Evolutionary conservation across 2,888 invertebrate genomes (phyloP).

Genomic region (Fragum fragum): DNA sequence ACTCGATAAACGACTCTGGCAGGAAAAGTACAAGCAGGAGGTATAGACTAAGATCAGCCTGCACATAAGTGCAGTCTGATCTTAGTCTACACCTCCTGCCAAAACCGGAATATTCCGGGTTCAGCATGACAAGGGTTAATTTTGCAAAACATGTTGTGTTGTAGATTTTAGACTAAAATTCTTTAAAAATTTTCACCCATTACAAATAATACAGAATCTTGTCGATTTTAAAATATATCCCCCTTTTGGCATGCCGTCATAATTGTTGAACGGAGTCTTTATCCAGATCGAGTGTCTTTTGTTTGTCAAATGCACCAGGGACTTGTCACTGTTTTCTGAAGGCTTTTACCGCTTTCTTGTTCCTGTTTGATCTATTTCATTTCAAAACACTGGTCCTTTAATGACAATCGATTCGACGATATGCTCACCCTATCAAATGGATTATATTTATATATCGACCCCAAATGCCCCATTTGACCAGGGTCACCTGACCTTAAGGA

Average conservation of each 20-base stretch:
- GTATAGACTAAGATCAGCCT: too few species aligned
- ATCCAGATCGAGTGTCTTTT: constrained; percentile 30
- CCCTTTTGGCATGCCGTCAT: not conserved
- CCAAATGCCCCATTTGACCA: constrained; percentile 45
- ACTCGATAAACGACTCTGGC: too few species aligned
- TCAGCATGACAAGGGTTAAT: too few species aligned
- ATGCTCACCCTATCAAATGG: constrained; percentile 24
- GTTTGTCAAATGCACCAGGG: constrained; percentile 29
- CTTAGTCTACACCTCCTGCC: too few species aligned
- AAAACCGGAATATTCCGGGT: too few species aligned
- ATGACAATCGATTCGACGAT: constrained; percentile 21
- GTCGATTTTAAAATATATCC: too few species aligned
- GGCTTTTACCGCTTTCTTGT: constrained; percentile 21
- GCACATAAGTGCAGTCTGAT: too few species aligned
- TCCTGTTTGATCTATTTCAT: constrained; percentile 35
- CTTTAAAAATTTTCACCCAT: too few species aligned
- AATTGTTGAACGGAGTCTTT: constrained; percentile 1
- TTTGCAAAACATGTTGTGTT: too few species aligned
- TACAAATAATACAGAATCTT: too few species aligned
- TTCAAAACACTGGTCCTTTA: constrained; percentile 29
- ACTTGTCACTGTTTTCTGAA: constrained; percentile 37
- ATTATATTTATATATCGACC: constrained; percentile 52
- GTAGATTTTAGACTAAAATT: too few species aligned
- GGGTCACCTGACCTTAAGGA: constrained; percentile 45
- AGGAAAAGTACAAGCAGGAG: too few species aligned